A percentile compares a stretch with the other conserved stretches of the same genome.
These are phyloP conservation scores for Bucorvus abyssinicus DNA, from an alignment of 2,797 vertebrate genomes.

Conservation along the genomic window DNA sequence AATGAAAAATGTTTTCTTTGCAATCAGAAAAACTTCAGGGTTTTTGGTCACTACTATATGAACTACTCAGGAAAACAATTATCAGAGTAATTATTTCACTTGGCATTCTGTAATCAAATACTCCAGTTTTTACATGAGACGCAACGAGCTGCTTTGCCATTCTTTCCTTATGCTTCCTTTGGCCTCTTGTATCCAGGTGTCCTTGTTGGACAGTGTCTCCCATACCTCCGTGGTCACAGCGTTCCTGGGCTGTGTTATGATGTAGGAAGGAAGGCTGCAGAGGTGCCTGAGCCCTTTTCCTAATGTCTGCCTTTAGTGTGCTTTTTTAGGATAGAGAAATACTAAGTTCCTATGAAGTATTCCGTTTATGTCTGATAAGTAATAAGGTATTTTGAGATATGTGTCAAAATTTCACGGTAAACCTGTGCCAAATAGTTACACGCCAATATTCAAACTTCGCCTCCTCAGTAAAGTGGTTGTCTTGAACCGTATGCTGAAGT, in stretches of 20 bases:
- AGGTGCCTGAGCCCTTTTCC: not conserved
- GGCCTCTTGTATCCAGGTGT: not conserved
- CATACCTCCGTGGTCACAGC: not conserved
- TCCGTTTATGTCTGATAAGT: not conserved
- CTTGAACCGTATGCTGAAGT: not conserved
- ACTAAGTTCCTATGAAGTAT: not conserved
- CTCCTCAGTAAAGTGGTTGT: not conserved
- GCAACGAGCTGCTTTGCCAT: not conserved
- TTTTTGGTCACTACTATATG: not conserved
- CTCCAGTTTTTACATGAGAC: not conserved
- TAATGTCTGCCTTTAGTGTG: not conserved
- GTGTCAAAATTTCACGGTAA: not conserved
- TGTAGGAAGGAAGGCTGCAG: not conserved
- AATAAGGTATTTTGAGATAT: not conserved
- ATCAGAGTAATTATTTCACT: not conserved
- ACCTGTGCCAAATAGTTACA: not conserved
- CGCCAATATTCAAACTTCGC: not conserved
- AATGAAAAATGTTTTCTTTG: not conserved
- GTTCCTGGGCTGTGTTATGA: not conserved
- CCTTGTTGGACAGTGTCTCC: not conserved
- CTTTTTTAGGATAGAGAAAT: not conserved
- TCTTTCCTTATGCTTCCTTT: not conserved
- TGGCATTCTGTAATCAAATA: not conserved
- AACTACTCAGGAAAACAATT: not conserved
- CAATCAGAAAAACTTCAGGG: not conserved